Evolutionary conservation across 2,797 vertebrate genomes (phyloP).

Genomic region (Phrynocephalus forsythii): DNA sequence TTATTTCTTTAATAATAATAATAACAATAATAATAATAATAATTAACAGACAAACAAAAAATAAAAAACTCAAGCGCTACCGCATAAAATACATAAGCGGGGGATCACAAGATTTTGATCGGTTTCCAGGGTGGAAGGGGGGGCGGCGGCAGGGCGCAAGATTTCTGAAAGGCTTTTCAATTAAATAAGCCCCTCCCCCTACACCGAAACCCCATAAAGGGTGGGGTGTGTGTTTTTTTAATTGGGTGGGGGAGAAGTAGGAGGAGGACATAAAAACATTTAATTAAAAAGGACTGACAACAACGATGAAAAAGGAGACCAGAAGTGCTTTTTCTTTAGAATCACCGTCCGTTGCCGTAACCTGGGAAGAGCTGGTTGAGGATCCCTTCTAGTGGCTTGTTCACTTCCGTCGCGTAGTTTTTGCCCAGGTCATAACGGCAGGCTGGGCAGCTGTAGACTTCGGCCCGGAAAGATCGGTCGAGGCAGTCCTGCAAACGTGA

Average conservation of each 20-base stretch:
- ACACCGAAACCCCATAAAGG: slow-evolving; percentile 44
- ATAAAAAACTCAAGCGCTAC: slow-evolving; percentile 32
- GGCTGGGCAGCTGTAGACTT: slow-evolving; percentile 94
- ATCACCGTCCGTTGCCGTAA: slow-evolving; percentile 95
- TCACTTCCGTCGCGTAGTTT: slow-evolving; percentile 87
- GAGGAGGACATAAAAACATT: not conserved
- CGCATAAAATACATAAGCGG: slow-evolving; percentile 44
- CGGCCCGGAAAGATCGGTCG: slow-evolving; percentile 93
- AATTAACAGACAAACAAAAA: not conserved
- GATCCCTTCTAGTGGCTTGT: slow-evolving; percentile 88
- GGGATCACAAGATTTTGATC: slow-evolving; percentile 55
- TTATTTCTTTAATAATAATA: not conserved
- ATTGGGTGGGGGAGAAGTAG: no score
- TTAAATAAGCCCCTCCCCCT: slow-evolving; percentile 76
- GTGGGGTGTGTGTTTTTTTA: slow-evolving; percentile 7
- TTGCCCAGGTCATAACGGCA: slow-evolving; percentile 93
- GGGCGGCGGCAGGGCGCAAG: not conserved
- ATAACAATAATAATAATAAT: no score
- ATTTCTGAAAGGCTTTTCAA: slow-evolving; percentile 57
- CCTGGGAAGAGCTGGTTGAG: slow-evolving; percentile 95
- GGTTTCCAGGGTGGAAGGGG: slow-evolving; percentile 34
- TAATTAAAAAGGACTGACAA: not conserved
- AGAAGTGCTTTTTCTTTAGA: slow-evolving; percentile 67
- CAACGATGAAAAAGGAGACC: not conserved
- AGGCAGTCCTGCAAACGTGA: slow-evolving; percentile 86